A percentile compares a stretch with the other conserved stretches of the same genome.
These are phyloP conservation scores for Ciconia nigra DNA, from an alignment of 2,797 vertebrate genomes.

Conservation along the genomic window DNA sequence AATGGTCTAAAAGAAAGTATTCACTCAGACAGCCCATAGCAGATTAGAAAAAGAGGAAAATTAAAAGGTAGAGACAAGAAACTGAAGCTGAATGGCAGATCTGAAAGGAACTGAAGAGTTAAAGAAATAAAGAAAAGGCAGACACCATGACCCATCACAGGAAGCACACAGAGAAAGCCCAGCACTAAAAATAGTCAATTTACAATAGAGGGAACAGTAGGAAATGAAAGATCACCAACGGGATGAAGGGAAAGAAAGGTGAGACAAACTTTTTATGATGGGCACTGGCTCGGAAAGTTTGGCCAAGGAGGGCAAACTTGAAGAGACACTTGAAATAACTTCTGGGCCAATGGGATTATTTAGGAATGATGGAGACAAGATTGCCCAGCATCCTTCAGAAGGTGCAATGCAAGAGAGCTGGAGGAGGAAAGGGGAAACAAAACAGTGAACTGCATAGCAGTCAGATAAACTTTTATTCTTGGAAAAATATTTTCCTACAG, in stretches of 20 bases:
- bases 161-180: not conserved
- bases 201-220: not conserved
- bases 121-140: not conserved
- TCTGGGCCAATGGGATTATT: not conserved
- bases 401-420: not conserved
- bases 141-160: not conserved
- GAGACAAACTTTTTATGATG: not conserved
- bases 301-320: not conserved
- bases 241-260: not conserved
- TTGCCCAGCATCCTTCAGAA: not conserved
- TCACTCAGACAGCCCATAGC: not conserved
- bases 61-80: not conserved
- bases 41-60: not conserved
- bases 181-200: not conserved
- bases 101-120: not conserved
- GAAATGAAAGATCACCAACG: not conserved
- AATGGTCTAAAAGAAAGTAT: not conserved
- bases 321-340: not conserved
- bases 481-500: not conserved
- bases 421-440: not conserved
- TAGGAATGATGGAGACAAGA: not conserved
- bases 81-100: not conserved
- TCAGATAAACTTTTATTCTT: not conserved
- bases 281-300: not conserved
- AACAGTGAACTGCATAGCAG: not conserved